Percentiles rank a stretch among this genome's conserved stretches.
phyloP scores from a whole-genome alignment of 2,113 vertebrate species.

The Thermophis baileyi region DNA sequence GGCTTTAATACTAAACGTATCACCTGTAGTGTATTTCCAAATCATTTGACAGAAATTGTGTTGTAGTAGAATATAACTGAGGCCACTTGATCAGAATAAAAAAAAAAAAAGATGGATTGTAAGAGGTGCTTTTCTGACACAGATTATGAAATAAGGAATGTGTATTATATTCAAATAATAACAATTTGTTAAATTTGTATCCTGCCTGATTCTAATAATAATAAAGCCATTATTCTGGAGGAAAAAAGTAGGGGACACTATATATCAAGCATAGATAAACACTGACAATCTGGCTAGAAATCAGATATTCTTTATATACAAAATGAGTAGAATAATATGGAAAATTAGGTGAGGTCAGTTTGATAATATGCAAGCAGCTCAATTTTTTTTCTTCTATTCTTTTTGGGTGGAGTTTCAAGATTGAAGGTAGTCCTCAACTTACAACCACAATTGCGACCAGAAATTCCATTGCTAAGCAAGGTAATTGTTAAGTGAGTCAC shows the following conservation, averaged over 20 bases:
- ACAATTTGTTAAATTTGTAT: neutral
- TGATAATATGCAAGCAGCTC: neutral
- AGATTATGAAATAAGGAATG: neutral
- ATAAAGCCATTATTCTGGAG: neutral
- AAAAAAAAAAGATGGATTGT: neutral
- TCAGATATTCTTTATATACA: neutral
- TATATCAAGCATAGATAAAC: neutral
- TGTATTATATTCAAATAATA: neutral
- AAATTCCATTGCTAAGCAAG: neutral
- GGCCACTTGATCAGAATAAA: neutral
- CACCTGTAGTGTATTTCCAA: conserved; percentile 5
- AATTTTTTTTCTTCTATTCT: neutral
- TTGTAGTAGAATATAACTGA: neutral
- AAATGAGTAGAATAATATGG: neutral
- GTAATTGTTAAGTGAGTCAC: neutral
- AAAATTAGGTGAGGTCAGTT: neutral
- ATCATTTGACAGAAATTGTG: neutral
- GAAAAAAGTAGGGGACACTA: neutral
- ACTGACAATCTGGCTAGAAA: neutral
- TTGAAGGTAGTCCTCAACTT: neutral
- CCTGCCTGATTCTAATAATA: neutral
- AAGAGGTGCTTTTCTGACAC: neutral
- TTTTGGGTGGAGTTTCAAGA: neutral
- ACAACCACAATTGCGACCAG: neutral
- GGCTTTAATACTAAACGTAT: neutral